Evolutionary conservation across 2,797 vertebrate species (phyloP), one percentile per base, ranked within the genome.

Genomic region (Chrysolophus pictus): DNA sequence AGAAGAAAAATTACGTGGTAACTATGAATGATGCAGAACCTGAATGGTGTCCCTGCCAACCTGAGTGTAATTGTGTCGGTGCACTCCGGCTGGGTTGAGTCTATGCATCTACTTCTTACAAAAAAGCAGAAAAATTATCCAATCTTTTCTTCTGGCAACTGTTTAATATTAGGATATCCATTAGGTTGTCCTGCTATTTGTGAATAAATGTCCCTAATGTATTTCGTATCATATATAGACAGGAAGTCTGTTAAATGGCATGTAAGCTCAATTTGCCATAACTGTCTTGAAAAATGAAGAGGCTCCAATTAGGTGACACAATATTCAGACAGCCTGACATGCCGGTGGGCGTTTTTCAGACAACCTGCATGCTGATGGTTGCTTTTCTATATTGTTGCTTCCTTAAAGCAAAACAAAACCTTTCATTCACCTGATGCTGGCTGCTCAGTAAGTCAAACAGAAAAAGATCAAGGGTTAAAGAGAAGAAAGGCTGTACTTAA

Each of bases 401-500:
- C 64, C 76, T 91, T 77, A 70, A 78, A 93, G 47, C 24, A 90
- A 93, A 87, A 79, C 67, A 95, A 88, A 94, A 82, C 51, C 71
- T 92, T 93, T 90, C 47, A 91, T 33, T 33, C 37, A 44, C 76
- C 65, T 70, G 70, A 78, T 55, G 26, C 31, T 86, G 79, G 22
- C 51, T 72, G 28, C 80, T 89, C 62, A 86, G n/a, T 41, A 79
- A 94, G 49, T 76, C 77, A 88, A 73, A 86, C 2, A 82, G 85
- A 79, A 58, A 64, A 85, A 86, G 23, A 41, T 82, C 47, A 71
- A 76, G 58, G 84, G 41, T 73, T 95, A 71, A 49, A 68, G 77
- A 64, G 33, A 44, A 91, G 31, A 64, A 91, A 68, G 60, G 5
- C 41, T 70, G 47, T 91, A 49, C 56, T 91, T 88, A 49, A 2